Conservation (phyloP, 1,140 invertebrate species). For the Muscidifurax raptorellus region DNA sequence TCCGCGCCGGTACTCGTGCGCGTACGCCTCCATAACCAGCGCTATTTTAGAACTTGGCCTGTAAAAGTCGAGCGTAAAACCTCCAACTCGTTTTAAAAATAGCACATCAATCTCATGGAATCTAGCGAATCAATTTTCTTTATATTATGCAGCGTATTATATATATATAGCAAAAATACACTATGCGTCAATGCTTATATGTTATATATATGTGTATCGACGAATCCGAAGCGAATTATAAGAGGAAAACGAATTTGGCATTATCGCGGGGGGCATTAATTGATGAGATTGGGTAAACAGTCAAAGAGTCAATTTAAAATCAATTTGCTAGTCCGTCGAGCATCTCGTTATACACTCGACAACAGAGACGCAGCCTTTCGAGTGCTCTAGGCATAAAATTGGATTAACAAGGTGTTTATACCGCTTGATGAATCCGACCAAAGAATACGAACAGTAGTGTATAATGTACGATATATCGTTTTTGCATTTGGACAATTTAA, state of each 20-base stretch:
- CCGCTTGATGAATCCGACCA: constrained; percentile 9
- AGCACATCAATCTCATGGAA: constrained; percentile 20
- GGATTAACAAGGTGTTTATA: constrained; percentile 28
- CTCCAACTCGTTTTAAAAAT: constrained; percentile 35
- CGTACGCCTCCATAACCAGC: constrained; percentile 3
- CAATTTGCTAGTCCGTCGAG: constrained; percentile 44
- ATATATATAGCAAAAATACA: neutral
- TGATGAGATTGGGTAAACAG: constrained; percentile 29
- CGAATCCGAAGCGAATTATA: neutral
- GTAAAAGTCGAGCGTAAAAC: constrained; percentile 32
- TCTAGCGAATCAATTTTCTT: neutral
- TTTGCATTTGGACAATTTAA: too few relatives aligned
- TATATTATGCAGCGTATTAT: neutral
- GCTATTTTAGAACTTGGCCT: constrained; percentile 38
- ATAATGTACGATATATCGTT: too few relatives aligned
- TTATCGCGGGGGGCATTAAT: constrained; percentile 3
- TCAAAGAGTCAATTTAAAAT: constrained; percentile 47
- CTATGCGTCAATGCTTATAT: neutral
- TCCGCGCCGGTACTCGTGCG: neutral
- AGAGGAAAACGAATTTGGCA: neutral
- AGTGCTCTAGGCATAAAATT: constrained; percentile 24
- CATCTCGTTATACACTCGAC: constrained; percentile 39
- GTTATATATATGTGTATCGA: neutral
- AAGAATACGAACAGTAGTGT: constrained; percentile 13
- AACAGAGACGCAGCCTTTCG: neutral